Base-by-base conservation (phyloP, 2,797 vertebrate species). In the Danio jaintianensis region DNA sequence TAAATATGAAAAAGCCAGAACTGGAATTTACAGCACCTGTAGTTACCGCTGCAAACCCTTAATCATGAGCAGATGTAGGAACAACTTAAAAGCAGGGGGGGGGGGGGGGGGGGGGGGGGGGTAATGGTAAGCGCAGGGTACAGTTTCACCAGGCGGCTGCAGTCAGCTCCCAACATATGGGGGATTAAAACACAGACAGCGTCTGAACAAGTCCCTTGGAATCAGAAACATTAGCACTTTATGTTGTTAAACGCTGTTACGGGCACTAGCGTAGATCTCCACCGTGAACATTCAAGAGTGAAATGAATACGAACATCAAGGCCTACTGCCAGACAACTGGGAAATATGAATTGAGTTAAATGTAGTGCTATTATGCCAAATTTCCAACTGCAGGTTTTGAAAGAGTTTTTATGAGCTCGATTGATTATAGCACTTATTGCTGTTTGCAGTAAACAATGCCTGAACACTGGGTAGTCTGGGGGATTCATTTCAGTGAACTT, bases 1-100 rank as follows among this genome's bases (percentile, higher is more conserved):
- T 94, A 93, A 93, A 94, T 93, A 91, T 90, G 86, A 85, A 36
- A 81, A 91, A 86, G 88, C 84, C 84, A 86, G 85, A 88, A 72
- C 59, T 80, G 90, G 90, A 93, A 94, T 94, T 92, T 93, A 93
- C 91, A 90, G 92, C 93, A 94, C 93, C 93, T 94, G 93, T 91
- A 92, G 88, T 91, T 87, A 88, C 89, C 86, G 76, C 86, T 82
- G 67, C 87, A 83, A 81, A 66, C 55, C 80, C 78, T 45, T 95
- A 94, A 94, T 90, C 89, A 90, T 87, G 83, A 90, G 70, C 94
- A 95, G 93, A 94, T 94, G 93, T 86, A 10, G 67, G 84, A 82
- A 76, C 80, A 40, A 47, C 43, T 86, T 84, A 78, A 81, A 72
- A 86, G 87, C 20, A 77, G 82, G 12, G 80, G 80, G 83, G 71